A percentile compares a stretch with the other conserved stretches of the same genome.
These are phyloP conservation scores for Poliocrania exsul DNA, from an alignment of 2,797 vertebrate genomes.

Conservation along the genomic window DNA sequence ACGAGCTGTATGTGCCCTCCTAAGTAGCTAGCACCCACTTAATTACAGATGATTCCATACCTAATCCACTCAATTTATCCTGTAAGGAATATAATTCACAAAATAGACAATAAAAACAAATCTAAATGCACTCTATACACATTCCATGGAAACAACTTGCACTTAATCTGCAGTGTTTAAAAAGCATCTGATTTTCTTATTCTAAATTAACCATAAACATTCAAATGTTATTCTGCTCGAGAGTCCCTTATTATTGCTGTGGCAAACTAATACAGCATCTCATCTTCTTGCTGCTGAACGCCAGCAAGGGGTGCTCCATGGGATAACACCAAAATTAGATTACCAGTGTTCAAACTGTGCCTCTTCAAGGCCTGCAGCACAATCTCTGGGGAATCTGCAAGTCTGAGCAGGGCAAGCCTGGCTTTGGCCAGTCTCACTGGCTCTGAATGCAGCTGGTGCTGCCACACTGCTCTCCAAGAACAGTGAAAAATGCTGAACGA, in stretches of 20 bases:
- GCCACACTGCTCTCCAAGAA: not conserved
- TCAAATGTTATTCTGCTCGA: not conserved
- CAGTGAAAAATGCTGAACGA: not conserved
- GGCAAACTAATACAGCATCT: not conserved
- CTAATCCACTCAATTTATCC: conserved; percentile 75
- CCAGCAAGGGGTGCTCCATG: not conserved
- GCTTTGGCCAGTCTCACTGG: not conserved
- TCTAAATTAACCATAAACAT: conserved; percentile 19
- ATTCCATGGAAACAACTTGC: conserved; percentile 53
- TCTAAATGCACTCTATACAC: conserved; percentile 59
- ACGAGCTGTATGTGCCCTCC: conserved; percentile 71
- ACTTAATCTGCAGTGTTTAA: conserved; percentile 39
- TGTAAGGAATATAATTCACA: conserved; percentile 65
- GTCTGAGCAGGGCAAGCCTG: not conserved
- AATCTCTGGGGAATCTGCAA: not conserved
- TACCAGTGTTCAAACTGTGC: not conserved
- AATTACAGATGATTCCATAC: conserved; percentile 78
- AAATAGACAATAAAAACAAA: conserved; percentile 74
- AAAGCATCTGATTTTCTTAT: conserved; percentile 17
- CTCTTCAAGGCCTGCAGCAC: not conserved
- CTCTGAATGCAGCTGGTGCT: not conserved
- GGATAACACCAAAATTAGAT: not conserved
- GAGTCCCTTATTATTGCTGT: not conserved
- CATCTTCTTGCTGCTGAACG: not conserved
- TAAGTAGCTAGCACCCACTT: conserved; percentile 76